These are phyloP conservation scores for Champsocephalus gunnari DNA, from an alignment of 2,797 vertebrate genomes.

Conservation along the genomic window DNA sequence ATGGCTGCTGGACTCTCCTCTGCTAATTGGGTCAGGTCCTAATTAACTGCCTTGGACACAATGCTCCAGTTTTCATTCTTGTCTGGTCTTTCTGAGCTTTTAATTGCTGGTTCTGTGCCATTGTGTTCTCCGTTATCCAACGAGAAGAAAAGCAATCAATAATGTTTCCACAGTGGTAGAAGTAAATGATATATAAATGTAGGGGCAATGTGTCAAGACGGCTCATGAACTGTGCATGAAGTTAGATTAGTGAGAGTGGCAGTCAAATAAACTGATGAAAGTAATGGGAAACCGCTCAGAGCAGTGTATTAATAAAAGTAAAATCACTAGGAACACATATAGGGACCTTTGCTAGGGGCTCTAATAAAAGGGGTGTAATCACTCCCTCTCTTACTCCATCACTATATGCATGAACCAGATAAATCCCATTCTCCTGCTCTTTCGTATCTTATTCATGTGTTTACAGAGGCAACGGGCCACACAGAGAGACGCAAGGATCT, in stretches of 20 bases:
- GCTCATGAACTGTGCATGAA: conserved; percentile 31
- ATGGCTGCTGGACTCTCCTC: conserved; percentile 71
- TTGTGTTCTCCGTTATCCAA: conserved; percentile 10
- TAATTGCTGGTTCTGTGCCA: conserved; percentile 43
- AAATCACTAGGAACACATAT: conserved; percentile 20
- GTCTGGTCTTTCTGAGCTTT: conserved; percentile 52
- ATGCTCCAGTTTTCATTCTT: conserved; percentile 59
- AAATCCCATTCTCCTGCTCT: conserved; percentile 68
- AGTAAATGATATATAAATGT: conserved; percentile 28
- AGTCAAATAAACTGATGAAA: conserved; percentile 10
- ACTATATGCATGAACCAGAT: conserved; percentile 75
- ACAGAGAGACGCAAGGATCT: conserved; percentile 80
- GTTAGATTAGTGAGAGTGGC: conserved; percentile 36
- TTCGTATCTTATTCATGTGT: conserved; percentile 86
- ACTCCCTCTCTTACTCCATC: conserved; percentile 50
- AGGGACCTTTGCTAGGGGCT: conserved; percentile 30
- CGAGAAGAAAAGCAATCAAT: conserved; percentile 27
- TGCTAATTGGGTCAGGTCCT: conserved; percentile 81
- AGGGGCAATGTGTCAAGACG: conserved; percentile 19
- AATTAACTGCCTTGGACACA: conserved; percentile 75
- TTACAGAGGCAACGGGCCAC: conserved; percentile 83
- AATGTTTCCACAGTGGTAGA: conserved; percentile 19
- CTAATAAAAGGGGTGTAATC: conserved; percentile 46
- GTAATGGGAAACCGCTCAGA: background rate
- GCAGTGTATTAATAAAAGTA: conserved; percentile 11